Base-by-base conservation (phyloP, 2,113 vertebrate species). In the Brevimyrus niger region DNA sequence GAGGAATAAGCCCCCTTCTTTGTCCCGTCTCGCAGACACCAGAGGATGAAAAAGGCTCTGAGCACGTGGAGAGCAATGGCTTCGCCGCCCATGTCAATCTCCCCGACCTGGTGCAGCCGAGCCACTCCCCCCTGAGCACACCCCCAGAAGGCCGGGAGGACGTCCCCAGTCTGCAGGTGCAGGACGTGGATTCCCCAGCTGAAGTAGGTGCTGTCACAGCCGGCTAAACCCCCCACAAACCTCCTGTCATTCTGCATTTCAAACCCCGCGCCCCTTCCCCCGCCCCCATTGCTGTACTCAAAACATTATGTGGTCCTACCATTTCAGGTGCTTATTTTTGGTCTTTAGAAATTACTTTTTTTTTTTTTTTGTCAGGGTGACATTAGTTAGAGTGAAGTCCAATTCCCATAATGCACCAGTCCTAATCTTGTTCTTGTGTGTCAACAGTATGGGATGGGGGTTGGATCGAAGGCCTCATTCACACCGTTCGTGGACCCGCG, bases 91-190 rank as follows among this genome's bases (percentile, higher is more conserved):
- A 98, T 89, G 97, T 97, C 93, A 99, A 98, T 93, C 97, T 99
- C 11, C 98, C 98, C 21, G 98, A 99, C 96, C 95, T 99, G 94
- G 96, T 99, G 86, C 98, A 98, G 94, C 98, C 98, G 94, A 99
- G 98, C 93, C 97, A 97, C 92, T 99, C 98, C 44, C 97, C 98
- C 0, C 96, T 96, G 0, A 96, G 97, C 89, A 97, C 97, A 0
- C 97, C 97, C n/a, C 97, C 97, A 0, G 97, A 97, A 93, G 96
- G 94, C 87, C 93, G 95, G 94, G 92, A 97, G 91, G 95, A 96
- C 92, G 93, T 94, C 91, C 94, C 96, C 90, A 94, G 96, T 83
- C 90, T 92, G 90, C 96, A 96, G 92, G 90, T 95, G 0, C 97
- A 98, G 93, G 97, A 99, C 89, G 95, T 97, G 95, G 96, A 97